phyloP scores from a whole-genome alignment of 2,797 vertebrate species.

The Anguilla megastoma region DNA sequence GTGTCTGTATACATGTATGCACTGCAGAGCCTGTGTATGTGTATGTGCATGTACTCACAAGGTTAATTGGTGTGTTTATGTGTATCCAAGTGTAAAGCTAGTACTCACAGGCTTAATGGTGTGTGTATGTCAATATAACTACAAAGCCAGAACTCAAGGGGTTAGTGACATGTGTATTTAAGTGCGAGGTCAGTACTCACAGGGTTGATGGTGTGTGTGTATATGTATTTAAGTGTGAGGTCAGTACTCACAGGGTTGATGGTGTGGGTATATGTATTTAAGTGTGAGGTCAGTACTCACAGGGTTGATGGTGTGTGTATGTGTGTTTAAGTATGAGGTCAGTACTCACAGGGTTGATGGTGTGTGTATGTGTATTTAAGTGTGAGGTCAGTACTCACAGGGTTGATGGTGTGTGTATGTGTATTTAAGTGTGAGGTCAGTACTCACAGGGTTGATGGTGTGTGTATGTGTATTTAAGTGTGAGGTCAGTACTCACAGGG shows the following conservation, averaged over 20 bases:
- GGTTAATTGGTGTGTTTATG: too few relatives aligned
- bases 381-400: neutral
- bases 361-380: neutral
- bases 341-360: neutral
- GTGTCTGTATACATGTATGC: neutral
- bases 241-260: neutral
- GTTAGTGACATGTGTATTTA: too few relatives aligned
- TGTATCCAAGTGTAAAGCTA: too few relatives aligned
- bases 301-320: neutral
- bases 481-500: neutral
- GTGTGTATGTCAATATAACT: neutral
- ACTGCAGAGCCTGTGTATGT: neutral
- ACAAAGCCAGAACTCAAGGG: neutral
- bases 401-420: neutral
- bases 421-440: neutral
- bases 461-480: constrained; percentile 49
- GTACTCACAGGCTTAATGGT: too few relatives aligned
- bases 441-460: constrained; percentile 94
- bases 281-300: neutral
- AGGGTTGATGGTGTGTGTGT: too few relatives aligned
- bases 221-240: too few relatives aligned
- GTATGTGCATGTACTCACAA: neutral
- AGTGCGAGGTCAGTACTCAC: too few relatives aligned
- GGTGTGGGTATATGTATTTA: neutral
- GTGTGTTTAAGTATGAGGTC: neutral